A percentile compares a stretch with the other conserved stretches of the same genome.
Evolutionary conservation across 2,113 vertebrate species (phyloP).

Genomic region (Pseudopodoces humilis): DNA sequence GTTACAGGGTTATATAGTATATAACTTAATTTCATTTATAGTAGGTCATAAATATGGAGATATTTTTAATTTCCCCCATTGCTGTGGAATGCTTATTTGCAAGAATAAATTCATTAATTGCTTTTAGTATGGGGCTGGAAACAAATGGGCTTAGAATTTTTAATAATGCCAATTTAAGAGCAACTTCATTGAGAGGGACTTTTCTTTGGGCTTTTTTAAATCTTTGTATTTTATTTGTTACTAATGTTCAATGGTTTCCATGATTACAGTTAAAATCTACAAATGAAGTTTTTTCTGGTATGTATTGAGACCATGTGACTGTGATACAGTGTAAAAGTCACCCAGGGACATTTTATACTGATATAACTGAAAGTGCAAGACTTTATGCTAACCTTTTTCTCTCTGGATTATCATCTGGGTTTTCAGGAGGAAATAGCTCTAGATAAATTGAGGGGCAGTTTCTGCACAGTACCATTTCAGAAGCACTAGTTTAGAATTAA

Average conservation of each 20-base stretch:
- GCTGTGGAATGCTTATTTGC: constrained; percentile 29
- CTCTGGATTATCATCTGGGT: neutral
- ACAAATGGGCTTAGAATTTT: neutral
- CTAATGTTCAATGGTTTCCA: constrained; percentile 14
- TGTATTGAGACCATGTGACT: constrained; percentile 72
- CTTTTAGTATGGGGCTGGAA: neutral
- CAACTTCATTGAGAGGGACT: constrained; percentile 21
- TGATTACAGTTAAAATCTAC: neutral
- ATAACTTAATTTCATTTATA: constrained; percentile 41
- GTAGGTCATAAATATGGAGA: constrained; percentile 1
- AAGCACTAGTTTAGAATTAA: neutral
- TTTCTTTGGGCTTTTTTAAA: constrained; percentile 21
- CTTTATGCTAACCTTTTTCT: constrained; percentile 8
- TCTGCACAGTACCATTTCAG: neutral
- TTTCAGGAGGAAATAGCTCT: constrained; percentile 22
- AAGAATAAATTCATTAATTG: neutral
- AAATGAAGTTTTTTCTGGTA: constrained; percentile 11
- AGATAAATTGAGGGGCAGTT: neutral
- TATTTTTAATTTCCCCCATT: neutral
- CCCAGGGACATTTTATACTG: constrained; percentile 42
- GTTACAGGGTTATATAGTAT: constrained; percentile 31
- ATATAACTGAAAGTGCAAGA: constrained; percentile 2
- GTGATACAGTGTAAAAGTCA: constrained; percentile 64
- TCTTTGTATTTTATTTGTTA: constrained; percentile 55
- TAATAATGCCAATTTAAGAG: constrained; percentile 27